Conservation (phyloP, 2,797 vertebrate genomes). For the Columba guinea region DNA sequence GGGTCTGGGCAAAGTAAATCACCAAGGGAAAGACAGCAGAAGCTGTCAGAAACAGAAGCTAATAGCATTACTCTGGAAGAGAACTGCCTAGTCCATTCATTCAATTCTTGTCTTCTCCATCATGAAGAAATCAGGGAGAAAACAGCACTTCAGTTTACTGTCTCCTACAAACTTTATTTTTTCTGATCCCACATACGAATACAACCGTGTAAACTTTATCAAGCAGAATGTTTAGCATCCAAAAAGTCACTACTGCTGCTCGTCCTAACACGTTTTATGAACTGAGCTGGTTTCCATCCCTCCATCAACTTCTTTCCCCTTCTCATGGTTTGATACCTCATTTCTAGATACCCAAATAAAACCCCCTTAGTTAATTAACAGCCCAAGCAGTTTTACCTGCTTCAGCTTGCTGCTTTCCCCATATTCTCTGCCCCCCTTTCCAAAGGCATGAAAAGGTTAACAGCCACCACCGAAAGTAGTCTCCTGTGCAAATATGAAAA, state of each 20-base stretch:
- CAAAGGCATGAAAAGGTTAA: neutral
- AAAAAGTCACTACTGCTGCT: neutral
- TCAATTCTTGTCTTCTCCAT: neutral
- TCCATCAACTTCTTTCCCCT: neutral
- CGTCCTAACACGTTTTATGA: neutral
- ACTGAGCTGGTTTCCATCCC: neutral
- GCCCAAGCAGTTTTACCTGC: neutral
- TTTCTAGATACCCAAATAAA: neutral
- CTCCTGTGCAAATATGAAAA: neutral
- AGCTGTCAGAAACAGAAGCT: neutral
- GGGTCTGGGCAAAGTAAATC: neutral
- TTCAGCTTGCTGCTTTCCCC: neutral
- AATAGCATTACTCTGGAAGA: neutral
- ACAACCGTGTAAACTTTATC: neutral
- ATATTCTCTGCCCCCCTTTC: neutral
- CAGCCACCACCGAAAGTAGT: neutral
- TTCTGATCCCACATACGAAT: neutral
- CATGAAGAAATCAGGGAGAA: neutral
- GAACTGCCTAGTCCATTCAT: neutral
- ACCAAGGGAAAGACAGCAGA: neutral
- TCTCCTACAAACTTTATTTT: neutral
- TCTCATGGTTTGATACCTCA: neutral
- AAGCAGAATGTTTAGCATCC: neutral
- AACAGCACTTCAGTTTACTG: neutral
- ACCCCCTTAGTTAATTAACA: neutral